phyloP scores from a whole-genome alignment of 2,888 invertebrate species.

The Patella pellucida region DNA sequence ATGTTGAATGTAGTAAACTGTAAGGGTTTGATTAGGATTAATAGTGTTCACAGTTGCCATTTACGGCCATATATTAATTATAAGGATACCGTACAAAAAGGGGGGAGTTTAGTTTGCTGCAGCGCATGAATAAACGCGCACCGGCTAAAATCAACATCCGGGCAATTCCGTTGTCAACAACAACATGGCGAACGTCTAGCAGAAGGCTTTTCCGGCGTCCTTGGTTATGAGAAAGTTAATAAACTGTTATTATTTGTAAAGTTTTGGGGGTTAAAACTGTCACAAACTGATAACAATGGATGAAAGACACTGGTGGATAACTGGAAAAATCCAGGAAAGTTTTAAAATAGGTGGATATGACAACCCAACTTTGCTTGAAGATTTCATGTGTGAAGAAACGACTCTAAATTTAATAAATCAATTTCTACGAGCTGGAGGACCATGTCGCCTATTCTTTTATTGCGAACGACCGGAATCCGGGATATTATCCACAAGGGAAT shows the following conservation, averaged over 20 bases:
- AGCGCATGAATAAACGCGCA: background rate
- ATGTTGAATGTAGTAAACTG: no score
- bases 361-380: conserved; percentile 67
- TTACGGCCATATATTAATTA: no score
- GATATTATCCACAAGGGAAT: conserved; percentile 52
- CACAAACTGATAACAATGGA: conserved; percentile 59
- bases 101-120: no score
- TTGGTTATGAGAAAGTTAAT: conserved; percentile 13
- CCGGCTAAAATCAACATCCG: conserved; percentile 35
- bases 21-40: no score
- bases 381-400: conserved; percentile 66
- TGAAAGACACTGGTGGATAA: conserved; percentile 72
- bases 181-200: conserved; percentile 55
- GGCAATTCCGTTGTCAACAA: conserved; percentile 58
- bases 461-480: conserved; percentile 63
- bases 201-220: conserved; percentile 29
- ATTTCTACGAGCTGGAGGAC: conserved; percentile 66
- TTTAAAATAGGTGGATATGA: conserved; percentile 68
- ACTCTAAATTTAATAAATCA: conserved; percentile 65
- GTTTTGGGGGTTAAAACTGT: background rate
- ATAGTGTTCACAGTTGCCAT: no score
- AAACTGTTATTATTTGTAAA: background rate
- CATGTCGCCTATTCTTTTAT: conserved; percentile 67
- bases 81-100: no score
- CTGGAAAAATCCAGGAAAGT: conserved; percentile 70